These are phyloP conservation scores for Cynodonichthys magdalenae DNA, from an alignment of 2,797 vertebrate genomes.

Conservation along the genomic window DNA sequence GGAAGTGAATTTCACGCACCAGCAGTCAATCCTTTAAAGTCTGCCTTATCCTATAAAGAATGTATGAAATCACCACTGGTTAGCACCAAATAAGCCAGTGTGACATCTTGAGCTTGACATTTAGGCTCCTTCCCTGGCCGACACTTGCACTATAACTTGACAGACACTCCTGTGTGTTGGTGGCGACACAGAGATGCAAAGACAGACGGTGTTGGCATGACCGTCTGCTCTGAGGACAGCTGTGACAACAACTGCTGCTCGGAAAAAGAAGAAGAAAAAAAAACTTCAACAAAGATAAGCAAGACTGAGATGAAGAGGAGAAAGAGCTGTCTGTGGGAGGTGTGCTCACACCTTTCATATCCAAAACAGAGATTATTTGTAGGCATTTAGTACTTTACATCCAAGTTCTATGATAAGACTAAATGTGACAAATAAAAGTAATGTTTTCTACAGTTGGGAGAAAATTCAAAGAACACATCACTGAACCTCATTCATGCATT, in stretches of 20 bases:
- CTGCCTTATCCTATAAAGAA: slow-evolving; percentile 38
- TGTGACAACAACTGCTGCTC: slow-evolving; percentile 28
- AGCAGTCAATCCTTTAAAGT: slow-evolving; percentile 31
- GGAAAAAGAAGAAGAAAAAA: background rate
- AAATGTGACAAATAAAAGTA: too few relatives aligned
- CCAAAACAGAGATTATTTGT: slow-evolving; percentile 8
- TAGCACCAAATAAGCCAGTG: slow-evolving; percentile 33
- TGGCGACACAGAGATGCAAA: slow-evolving; percentile 15
- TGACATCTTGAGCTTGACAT: slow-evolving; percentile 35
- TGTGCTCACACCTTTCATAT: slow-evolving; percentile 8
- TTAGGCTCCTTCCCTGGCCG: slow-evolving; percentile 13
- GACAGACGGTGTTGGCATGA: slow-evolving; percentile 13
- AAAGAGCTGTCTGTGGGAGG: slow-evolving; percentile 16
- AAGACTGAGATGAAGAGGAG: slow-evolving; percentile 8
- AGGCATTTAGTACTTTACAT: background rate
- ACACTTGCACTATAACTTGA: slow-evolving; percentile 10
- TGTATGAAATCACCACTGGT: slow-evolving; percentile 34
- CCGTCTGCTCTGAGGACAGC: slow-evolving; percentile 35
- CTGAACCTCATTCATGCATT: background rate
- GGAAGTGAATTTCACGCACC: slow-evolving; percentile 45
- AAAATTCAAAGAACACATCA: background rate
- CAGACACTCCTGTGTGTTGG: slow-evolving; percentile 1
- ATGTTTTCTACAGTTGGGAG: background rate
- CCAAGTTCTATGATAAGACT: too few relatives aligned
- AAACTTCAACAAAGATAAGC: slow-evolving; percentile 20